Conservation (phyloP, 2,113 vertebrate species). For the Mobula hypostoma region DNA sequence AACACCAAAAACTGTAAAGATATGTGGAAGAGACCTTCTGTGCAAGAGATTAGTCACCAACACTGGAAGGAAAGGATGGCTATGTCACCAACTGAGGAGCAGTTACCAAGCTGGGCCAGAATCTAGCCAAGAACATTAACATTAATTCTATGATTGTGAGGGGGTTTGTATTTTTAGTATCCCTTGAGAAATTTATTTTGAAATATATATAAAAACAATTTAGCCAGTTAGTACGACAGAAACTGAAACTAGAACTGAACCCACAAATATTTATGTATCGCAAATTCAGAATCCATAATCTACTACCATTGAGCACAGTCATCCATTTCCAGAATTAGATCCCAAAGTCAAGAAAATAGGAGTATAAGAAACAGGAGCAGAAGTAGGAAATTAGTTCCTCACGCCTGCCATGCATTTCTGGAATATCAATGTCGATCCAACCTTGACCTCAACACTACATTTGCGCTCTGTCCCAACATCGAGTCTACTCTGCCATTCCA, state of each 20-base stretch:
- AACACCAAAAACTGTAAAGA: background rate
- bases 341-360: background rate
- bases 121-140: background rate
- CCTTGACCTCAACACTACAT: background rate
- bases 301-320: background rate
- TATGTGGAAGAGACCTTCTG: background rate
- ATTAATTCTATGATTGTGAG: background rate
- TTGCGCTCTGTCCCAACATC: background rate
- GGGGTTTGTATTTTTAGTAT: too few relatives aligned
- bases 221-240: too few relatives aligned
- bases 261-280: conserved; percentile 1
- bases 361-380: background rate
- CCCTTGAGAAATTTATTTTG: too few relatives aligned
- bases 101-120: background rate
- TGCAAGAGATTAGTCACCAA: background rate
- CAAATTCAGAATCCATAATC: background rate
- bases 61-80: background rate
- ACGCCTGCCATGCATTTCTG: too few relatives aligned
- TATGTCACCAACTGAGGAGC: background rate
- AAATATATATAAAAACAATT: background rate
- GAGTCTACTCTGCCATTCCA: too few relatives aligned
- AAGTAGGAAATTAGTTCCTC: too few relatives aligned
- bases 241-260: background rate
- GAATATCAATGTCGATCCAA: too few relatives aligned
- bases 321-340: background rate